These are phyloP conservation scores for Daktulosphaira vitifoliae DNA, from an alignment of 1,140 invertebrate species.

Conservation along the genomic window DNA sequence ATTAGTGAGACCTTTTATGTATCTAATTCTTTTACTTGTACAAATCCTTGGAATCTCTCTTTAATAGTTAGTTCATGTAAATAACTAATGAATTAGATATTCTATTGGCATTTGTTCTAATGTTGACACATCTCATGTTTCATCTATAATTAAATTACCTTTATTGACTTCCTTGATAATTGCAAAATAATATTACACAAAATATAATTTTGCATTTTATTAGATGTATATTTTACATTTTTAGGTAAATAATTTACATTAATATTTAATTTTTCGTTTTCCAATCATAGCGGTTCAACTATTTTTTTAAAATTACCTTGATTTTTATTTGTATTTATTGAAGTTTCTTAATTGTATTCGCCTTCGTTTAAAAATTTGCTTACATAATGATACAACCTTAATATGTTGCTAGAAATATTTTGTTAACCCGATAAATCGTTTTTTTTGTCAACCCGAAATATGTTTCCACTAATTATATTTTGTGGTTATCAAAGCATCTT, in stretches of 20 bases:
- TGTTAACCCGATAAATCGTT: background rate
- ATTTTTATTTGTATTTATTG: too few species aligned
- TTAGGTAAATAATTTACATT: background rate
- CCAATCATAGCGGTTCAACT: background rate
- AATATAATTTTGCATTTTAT: background rate
- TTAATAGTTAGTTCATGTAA: constrained; percentile 1
- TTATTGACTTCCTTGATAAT: background rate
- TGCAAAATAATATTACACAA: background rate
- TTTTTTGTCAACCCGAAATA: background rate
- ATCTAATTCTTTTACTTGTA: constrained; percentile 5
- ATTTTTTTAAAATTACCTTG: background rate
- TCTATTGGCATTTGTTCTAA: constrained; percentile 7
- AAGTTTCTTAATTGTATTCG: background rate
- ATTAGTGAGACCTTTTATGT: background rate
- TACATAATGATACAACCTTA: background rate
- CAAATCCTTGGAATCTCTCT: background rate
- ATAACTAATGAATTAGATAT: background rate
- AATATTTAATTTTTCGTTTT: background rate
- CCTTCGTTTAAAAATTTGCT: background rate
- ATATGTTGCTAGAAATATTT: background rate
- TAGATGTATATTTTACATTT: background rate
- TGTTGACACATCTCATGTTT: constrained; percentile 3
- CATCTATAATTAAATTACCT: constrained; percentile 3
- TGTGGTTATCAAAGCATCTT: background rate
- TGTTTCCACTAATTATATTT: background rate